Base-by-base conservation (phyloP, 2,113 vertebrate species). In the Tretioscincus oriximinensis region DNA sequence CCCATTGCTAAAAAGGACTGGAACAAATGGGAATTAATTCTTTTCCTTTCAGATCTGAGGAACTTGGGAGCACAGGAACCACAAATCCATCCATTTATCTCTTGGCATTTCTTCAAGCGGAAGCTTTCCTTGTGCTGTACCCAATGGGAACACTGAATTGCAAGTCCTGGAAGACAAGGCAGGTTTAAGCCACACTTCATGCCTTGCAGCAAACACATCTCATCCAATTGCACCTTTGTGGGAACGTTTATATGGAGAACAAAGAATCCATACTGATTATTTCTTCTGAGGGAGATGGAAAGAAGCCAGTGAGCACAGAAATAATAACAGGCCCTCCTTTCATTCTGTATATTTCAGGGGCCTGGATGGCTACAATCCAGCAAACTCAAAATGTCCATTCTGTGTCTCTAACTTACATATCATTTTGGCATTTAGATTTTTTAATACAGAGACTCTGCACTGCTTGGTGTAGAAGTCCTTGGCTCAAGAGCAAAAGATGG, bases 401-500 rank as follows among this genome's bases (percentile, higher is more conserved):
- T 12, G 1, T 12, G 16, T 35, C 71, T 73, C 70, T 12, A 2
- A 28, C 24, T 10, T 4, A 1, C 78, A 8, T 45, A 60, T 78
- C 18, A 0, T 14, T 81, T 75, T 70, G 78, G 72, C 64, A 66
- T 85, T 83, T 84, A 73, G 74, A 81, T 74, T 31, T 70, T 65
- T 76, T 87, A 86, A 87, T 65, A 4, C 26, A 28, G 76, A 90
- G 88, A 88, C 90, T 88, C 85, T 35, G 6, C 4, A 58, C 60
- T 1, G 74, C 61, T 6, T 0, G 0, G 67, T 28, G 58, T 47
- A 7, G 77, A 41, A 49, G 80, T 4, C 73, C 47, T 71, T 51
- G 85, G 73, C 51, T 88, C 87, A 68, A 41, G 82, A 84, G 51
- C 7, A 9, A 63, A 18, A 16, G 74, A 77, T 70, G 79, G 79